Evolutionary conservation across 2,113 vertebrate species (phyloP).

Genomic region (Peromyscus leucopus): DNA sequence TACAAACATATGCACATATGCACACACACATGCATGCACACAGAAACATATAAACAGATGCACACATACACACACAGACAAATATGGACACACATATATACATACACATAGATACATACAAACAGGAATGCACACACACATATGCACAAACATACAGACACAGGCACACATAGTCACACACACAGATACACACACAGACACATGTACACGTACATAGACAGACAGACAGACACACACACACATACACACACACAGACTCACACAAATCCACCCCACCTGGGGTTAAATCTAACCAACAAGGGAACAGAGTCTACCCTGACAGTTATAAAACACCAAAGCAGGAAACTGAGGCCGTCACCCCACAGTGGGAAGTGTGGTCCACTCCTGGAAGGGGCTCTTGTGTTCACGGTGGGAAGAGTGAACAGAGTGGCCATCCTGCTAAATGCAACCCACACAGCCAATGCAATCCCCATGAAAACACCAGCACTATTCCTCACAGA

Average conservation of each 20-base stretch:
- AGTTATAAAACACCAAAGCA: neutral
- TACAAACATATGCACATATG: neutral
- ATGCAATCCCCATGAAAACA: neutral
- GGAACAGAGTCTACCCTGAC: neutral
- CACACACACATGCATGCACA: neutral
- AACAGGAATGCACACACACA: fast-evolving
- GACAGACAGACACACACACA: neutral
- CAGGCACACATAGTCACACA: neutral
- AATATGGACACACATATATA: neutral
- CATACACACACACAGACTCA: neutral
- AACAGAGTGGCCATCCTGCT: neutral
- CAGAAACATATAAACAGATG: too few relatives aligned
- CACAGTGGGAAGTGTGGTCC: too few relatives aligned
- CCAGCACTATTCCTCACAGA: neutral
- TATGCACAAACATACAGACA: neutral
- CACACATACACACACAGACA: neutral
- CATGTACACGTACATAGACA: neutral
- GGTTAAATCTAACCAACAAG: neutral
- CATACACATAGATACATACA: too few relatives aligned
- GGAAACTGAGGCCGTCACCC: neutral
- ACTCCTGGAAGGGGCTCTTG: neutral
- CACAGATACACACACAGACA: neutral
- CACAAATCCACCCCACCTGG: neutral
- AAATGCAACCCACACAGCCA: neutral
- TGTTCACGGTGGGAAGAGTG: neutral